Percentiles rank a stretch among this genome's conserved stretches.
Conservation (phyloP, 2,113 vertebrate genomes). For the Apus apus region DNA sequence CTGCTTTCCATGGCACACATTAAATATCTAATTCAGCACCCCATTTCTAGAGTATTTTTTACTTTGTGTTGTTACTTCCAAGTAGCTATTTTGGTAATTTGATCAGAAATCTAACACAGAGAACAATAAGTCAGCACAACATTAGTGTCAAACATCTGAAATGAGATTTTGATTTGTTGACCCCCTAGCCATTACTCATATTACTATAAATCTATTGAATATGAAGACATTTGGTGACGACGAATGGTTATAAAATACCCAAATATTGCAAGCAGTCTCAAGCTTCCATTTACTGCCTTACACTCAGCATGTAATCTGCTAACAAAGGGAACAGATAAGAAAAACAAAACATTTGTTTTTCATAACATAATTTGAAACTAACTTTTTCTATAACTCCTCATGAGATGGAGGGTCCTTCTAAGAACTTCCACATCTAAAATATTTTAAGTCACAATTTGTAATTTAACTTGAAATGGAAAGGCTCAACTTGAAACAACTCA, state of each 20-base stretch:
- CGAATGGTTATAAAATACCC: constrained; percentile 74
- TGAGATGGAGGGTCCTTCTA: background rate
- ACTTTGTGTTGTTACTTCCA: constrained; percentile 54
- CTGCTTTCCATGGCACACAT: background rate
- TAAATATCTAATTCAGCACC: constrained; percentile 15
- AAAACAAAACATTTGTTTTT: constrained; percentile 23
- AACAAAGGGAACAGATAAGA: constrained; percentile 41
- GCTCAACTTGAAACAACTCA: background rate
- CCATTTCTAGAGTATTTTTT: background rate
- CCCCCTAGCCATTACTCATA: constrained; percentile 77
- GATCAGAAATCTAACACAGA: constrained; percentile 81
- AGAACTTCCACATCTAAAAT: background rate
- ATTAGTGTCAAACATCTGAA: constrained; percentile 84
- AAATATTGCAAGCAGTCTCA: constrained; percentile 48
- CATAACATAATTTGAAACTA: constrained; percentile 17
- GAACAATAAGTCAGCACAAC: constrained; percentile 81
- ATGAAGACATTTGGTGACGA: constrained; percentile 76
- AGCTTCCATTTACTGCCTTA: constrained; percentile 60
- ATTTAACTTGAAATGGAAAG: background rate
- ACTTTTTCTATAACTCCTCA: background rate
- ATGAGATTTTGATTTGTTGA: constrained; percentile 94
- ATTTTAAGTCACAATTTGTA: background rate
- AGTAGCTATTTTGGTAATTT: constrained; percentile 72
- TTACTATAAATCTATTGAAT: constrained; percentile 80
- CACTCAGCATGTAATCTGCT: constrained; percentile 54